phyloP scores from a whole-genome alignment of 2,113 vertebrate genomes.

The Clarias magur region DNA sequence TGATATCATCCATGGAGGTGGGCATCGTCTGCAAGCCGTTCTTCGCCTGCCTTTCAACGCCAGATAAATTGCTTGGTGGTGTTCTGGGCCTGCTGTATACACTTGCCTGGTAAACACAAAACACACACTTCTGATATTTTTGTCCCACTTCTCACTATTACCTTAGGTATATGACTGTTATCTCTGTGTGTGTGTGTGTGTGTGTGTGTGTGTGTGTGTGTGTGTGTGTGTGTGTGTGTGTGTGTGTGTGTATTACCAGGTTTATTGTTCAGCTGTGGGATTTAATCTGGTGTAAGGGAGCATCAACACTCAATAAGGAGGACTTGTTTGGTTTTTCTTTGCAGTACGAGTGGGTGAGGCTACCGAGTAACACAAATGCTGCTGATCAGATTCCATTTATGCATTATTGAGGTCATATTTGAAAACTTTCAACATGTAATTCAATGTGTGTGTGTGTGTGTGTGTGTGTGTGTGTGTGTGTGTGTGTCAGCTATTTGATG shows the following conservation, averaged over 20 bases:
- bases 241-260: not conserved
- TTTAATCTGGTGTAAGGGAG: not conserved
- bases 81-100: conserved; percentile 81
- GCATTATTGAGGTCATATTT: not conserved
- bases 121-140: not conserved
- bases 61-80: conserved; percentile 70
- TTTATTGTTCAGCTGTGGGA: not conserved
- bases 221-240: not conserved
- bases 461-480: not conserved
- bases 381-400: not conserved
- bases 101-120: conserved; percentile 73
- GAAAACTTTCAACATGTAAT: not conserved
- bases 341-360: not conserved
- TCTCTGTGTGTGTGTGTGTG: too few species aligned
- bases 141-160: not conserved
- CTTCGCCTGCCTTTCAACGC: conserved; percentile 85
- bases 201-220: not conserved
- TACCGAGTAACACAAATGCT: not conserved
- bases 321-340: not conserved
- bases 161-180: not conserved
- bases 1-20: conserved; percentile 81
- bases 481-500: conserved; percentile 70
- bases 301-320: not conserved
- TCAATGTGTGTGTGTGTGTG: not conserved
- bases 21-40: conserved; percentile 82